phyloP scores from a whole-genome alignment of 2,113 vertebrate species.

The Chaenocephalus aceratus region DNA sequence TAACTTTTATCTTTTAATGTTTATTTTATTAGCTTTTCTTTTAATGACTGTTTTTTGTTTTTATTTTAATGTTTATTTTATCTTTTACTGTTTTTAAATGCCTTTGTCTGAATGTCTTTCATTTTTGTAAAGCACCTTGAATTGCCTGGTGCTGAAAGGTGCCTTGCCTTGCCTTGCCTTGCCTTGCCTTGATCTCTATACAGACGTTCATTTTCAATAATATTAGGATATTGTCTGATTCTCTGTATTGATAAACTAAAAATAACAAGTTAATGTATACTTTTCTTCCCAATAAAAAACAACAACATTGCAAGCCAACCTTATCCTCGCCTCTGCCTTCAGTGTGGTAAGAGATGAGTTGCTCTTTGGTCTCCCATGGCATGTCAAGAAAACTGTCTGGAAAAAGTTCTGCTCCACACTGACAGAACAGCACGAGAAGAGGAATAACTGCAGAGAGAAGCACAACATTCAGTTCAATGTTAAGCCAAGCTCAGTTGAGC shows the following conservation, averaged over 20 bases:
- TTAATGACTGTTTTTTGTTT: no score
- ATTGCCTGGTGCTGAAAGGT: no score
- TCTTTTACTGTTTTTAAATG: no score
- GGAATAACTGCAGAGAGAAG: conserved; percentile 82
- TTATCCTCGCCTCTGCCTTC: conserved; percentile 88
- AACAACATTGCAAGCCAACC: conserved; percentile 74
- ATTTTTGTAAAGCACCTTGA: no score
- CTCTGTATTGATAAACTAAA: background rate
- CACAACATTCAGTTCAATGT: conserved; percentile 6
- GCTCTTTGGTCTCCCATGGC: conserved; percentile 82
- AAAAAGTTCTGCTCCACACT: conserved; percentile 80
- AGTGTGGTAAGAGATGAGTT: conserved; percentile 85
- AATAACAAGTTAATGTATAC: background rate
- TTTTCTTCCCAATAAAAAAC: background rate
- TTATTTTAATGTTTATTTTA: no score
- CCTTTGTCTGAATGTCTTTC: no score
- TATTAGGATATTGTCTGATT: background rate
- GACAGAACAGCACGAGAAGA: conserved; percentile 83
- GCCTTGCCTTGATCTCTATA: background rate
- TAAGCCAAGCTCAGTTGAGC: background rate
- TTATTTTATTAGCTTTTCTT: no score
- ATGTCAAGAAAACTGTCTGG: conserved; percentile 79
- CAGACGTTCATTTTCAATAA: background rate
- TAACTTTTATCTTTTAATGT: no score
- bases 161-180: no score